A percentile compares a stretch with the other conserved stretches of the same genome.
Evolutionary conservation across 2,113 vertebrate species (phyloP).

Genomic region (Neotragus pygmaeus): DNA sequence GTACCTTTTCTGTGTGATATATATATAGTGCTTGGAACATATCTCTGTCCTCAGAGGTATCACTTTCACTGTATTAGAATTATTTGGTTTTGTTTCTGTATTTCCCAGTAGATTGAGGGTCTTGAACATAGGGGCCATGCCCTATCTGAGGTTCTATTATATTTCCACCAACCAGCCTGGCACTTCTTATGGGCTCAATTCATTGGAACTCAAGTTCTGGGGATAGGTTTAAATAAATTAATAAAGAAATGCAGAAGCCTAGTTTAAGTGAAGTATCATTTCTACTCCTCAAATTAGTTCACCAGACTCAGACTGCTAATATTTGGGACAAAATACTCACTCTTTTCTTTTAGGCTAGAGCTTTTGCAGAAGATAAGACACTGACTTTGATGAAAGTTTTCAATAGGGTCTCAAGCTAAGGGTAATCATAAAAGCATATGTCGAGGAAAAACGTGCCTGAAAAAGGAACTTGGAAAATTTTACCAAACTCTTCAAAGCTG

Average conservation of each 20-base stretch:
- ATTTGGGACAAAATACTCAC: background rate
- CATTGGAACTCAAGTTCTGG: constrained; percentile 1
- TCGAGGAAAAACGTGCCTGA: background rate
- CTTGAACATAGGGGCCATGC: background rate
- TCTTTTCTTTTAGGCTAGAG: background rate
- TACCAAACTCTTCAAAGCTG: background rate
- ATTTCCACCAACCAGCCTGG: background rate
- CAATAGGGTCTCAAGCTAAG: background rate
- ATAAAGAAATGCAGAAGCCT: constrained; percentile 2
- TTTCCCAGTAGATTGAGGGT: background rate
- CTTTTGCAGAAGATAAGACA: background rate
- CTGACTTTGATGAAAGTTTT: background rate
- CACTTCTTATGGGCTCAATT: background rate
- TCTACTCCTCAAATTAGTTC: background rate
- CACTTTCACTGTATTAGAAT: background rate
- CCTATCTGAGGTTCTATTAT: background rate
- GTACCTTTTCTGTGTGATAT: background rate
- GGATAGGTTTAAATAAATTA: background rate
- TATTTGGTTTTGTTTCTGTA: background rate
- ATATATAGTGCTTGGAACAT: background rate
- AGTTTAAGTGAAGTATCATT: background rate
- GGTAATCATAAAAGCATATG: background rate
- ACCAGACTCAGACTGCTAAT: background rate
- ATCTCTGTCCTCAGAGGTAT: background rate
- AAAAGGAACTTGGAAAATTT: background rate